phyloP scores from a whole-genome alignment of 2,797 vertebrate species.

The Tolypeutes matacus region DNA sequence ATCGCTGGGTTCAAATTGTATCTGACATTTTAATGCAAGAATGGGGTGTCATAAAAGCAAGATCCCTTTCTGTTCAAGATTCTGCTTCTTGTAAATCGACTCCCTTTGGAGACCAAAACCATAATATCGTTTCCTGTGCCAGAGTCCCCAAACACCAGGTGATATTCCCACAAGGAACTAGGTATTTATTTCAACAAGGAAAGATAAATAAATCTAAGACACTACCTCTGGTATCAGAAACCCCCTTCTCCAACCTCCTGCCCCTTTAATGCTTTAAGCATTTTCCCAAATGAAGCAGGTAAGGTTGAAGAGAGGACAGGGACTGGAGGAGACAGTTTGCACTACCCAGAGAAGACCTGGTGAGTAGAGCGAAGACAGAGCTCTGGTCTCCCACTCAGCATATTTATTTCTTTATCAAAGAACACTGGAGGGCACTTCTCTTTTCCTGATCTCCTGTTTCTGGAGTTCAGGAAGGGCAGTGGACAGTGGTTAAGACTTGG shows the following conservation, averaged over 20 bases:
- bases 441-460: slow-evolving; percentile 1
- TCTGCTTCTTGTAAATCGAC: slow-evolving; percentile 32
- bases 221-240: not conserved
- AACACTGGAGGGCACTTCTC: not conserved
- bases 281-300: not conserved
- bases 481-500: not conserved
- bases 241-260: not conserved
- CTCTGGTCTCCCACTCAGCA: not conserved
- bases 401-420: slow-evolving; percentile 33
- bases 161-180: slow-evolving; percentile 45
- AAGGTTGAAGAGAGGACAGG: not conserved
- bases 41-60: slow-evolving; percentile 66
- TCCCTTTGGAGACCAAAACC: slow-evolving; percentile 49
- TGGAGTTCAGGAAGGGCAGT: not conserved
- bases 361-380: not conserved
- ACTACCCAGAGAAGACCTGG: not conserved
- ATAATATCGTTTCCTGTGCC: slow-evolving; percentile 42
- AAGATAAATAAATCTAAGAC: slow-evolving; percentile 60
- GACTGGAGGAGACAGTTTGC: not conserved
- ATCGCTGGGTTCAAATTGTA: not conserved
- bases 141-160: slow-evolving; percentile 34
- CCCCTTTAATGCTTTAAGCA: not conserved
- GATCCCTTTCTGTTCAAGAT: slow-evolving; percentile 40
- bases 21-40: slow-evolving; percentile 47
- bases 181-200: slow-evolving; percentile 58